Conservation (phyloP, 2,888 invertebrate species). For the Arctia plantaginis region DNA sequence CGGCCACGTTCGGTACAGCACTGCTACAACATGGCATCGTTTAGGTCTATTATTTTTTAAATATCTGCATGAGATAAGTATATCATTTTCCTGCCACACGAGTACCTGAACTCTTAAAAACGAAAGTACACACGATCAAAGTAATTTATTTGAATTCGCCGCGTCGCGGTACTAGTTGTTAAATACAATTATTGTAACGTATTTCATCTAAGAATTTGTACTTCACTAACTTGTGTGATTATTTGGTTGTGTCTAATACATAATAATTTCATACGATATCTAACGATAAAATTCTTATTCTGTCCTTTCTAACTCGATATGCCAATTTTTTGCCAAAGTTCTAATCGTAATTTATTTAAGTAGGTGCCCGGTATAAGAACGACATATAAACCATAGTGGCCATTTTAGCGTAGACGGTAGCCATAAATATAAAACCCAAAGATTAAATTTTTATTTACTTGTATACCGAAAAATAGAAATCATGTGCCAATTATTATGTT, state of each 20-base stretch:
- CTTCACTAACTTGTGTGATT: constrained; percentile 82
- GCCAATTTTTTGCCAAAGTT: constrained; percentile 73
- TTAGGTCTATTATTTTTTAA: constrained; percentile 42
- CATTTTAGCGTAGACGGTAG: constrained; percentile 66
- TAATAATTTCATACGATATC: constrained; percentile 69
- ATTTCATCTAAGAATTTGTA: constrained; percentile 57
- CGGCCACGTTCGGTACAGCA: neutral
- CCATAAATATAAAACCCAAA: constrained; percentile 61
- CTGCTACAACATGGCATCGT: constrained; percentile 21
- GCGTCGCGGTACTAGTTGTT: constrained; percentile 55
- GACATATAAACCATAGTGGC: constrained; percentile 56
- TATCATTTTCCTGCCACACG: constrained; percentile 70
- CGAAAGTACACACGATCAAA: constrained; percentile 42
- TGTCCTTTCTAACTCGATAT: constrained; percentile 61
- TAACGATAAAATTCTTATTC: constrained; percentile 59
- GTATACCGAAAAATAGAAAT: constrained; percentile 48
- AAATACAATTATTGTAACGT: constrained; percentile 42
- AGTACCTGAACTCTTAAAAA: constrained; percentile 72
- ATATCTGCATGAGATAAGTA: constrained; percentile 42
- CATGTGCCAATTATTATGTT: constrained; percentile 62
- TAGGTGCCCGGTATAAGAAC: constrained; percentile 63
- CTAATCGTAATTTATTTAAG: constrained; percentile 55
- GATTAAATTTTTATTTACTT: constrained; percentile 49
- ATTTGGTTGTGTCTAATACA: constrained; percentile 80
- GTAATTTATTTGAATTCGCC: constrained; percentile 48